phyloP scores from a whole-genome alignment of 2,888 invertebrate genomes.

The Diarsia rubi region DNA sequence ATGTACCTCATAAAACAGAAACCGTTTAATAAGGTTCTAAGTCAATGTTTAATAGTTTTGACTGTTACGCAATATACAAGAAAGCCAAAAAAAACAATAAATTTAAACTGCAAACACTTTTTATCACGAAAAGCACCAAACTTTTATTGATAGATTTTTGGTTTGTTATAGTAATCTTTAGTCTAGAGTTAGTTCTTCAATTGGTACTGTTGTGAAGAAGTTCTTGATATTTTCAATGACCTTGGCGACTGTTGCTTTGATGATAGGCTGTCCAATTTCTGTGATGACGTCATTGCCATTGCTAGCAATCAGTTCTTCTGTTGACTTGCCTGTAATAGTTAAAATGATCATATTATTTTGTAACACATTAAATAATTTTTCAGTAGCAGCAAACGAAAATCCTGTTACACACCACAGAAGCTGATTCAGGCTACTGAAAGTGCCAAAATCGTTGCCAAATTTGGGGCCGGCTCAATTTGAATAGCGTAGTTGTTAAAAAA shows the following conservation, averaged over 20 bases:
- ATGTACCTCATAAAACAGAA: too few relatives aligned
- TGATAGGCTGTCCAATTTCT: slow-evolving; percentile 73
- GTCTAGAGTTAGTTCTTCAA: slow-evolving; percentile 58
- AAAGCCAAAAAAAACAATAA: neutral
- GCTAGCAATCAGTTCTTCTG: slow-evolving; percentile 64
- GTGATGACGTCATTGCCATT: slow-evolving; percentile 74
- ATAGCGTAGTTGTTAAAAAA: too few relatives aligned
- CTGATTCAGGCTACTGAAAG: too few relatives aligned
- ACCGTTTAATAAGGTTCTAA: too few relatives aligned
- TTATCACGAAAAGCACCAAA: neutral
- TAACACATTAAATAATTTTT: neutral
- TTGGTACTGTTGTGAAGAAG: slow-evolving; percentile 63
- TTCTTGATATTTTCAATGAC: slow-evolving; percentile 58
- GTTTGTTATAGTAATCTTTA: slow-evolving; percentile 3
- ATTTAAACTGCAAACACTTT: neutral
- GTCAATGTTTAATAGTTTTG: too few relatives aligned
- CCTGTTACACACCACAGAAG: too few relatives aligned
- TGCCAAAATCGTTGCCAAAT: too few relatives aligned
- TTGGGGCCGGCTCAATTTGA: too few relatives aligned
- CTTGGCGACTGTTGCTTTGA: slow-evolving; percentile 61
- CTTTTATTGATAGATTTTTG: neutral
- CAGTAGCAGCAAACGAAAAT: too few relatives aligned
- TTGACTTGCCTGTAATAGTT: slow-evolving; percentile 56
- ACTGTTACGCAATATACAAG: too few relatives aligned
- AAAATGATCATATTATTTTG: neutral